A percentile compares a stretch with the other conserved stretches of the same genome.
Conservation (phyloP, 2,113 vertebrate species). For the Drymodes brunneopygia region DNA sequence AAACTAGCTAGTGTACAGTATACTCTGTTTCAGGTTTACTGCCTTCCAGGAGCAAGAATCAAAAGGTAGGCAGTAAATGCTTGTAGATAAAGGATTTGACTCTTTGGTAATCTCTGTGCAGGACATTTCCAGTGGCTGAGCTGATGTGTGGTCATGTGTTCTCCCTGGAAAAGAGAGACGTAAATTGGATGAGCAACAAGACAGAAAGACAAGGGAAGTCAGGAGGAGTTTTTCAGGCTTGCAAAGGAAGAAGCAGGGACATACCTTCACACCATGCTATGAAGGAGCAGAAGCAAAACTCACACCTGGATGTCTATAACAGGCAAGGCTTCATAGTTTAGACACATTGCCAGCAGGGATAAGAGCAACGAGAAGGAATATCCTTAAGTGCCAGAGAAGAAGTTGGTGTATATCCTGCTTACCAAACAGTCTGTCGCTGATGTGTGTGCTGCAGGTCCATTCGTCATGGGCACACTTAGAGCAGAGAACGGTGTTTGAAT, state of each 20-base stretch:
- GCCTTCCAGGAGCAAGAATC: background rate
- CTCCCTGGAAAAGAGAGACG: background rate
- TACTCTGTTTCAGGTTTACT: background rate
- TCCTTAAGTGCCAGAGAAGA: background rate
- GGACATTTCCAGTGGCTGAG: background rate
- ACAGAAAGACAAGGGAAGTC: background rate
- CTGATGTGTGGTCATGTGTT: background rate
- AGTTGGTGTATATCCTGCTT: background rate
- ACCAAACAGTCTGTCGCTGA: fast-evolving
- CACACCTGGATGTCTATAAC: background rate
- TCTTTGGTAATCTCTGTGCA: background rate
- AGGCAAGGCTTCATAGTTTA: background rate
- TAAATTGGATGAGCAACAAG: background rate
- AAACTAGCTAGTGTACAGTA: background rate
- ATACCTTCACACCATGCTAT: background rate
- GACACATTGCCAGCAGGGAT: background rate
- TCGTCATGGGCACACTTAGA: background rate
- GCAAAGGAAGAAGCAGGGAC: background rate
- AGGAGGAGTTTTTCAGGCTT: background rate
- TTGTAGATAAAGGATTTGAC: background rate
- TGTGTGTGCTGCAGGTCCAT: background rate
- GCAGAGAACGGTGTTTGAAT: background rate
- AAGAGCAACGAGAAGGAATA: background rate
- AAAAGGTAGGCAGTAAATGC: background rate
- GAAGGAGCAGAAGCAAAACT: background rate